Percentiles rank a stretch among this genome's conserved stretches.
These are phyloP conservation scores for Odontomyia ornata DNA, from an alignment of 2,888 invertebrate species.

Conservation along the genomic window DNA sequence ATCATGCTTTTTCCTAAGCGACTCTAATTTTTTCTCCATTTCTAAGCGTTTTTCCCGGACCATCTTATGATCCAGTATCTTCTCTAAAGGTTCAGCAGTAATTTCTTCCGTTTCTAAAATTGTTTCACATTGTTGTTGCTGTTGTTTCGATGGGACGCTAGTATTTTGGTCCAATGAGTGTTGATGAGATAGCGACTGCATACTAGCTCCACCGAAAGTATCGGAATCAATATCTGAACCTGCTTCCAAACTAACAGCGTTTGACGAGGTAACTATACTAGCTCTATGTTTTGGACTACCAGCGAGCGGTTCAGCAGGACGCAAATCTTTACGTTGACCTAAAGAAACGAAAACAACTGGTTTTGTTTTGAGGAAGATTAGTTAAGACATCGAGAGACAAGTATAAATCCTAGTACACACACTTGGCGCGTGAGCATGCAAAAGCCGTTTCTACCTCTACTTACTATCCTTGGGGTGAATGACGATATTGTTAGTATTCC, in stretches of 20 bases:
- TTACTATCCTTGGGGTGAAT: constrained; percentile 20
- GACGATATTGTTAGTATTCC: background rate
- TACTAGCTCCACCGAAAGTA: constrained; percentile 45
- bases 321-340: constrained; percentile 64
- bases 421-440: constrained; percentile 37
- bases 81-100: constrained; percentile 80
- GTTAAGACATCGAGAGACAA: constrained; percentile 45
- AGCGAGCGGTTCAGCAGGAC: constrained; percentile 61
- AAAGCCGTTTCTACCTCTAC: constrained; percentile 33
- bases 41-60: constrained; percentile 85
- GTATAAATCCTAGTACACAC: constrained; percentile 40
- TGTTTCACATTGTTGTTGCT: constrained; percentile 53
- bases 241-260: constrained; percentile 48
- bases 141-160: constrained; percentile 58
- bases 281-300: constrained; percentile 67
- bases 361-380: constrained; percentile 50
- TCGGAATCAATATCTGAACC: constrained; percentile 56
- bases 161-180: constrained; percentile 62
- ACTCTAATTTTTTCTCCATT: constrained; percentile 87
- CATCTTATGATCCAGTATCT: constrained; percentile 80
- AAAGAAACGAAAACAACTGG: constrained; percentile 62
- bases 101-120: constrained; percentile 64
- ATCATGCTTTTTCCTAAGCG: constrained; percentile 81
- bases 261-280: constrained; percentile 54
- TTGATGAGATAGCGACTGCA: constrained; percentile 60